Base-by-base conservation (phyloP, 2,113 vertebrate species). In the Salvelinus fontinalis region DNA sequence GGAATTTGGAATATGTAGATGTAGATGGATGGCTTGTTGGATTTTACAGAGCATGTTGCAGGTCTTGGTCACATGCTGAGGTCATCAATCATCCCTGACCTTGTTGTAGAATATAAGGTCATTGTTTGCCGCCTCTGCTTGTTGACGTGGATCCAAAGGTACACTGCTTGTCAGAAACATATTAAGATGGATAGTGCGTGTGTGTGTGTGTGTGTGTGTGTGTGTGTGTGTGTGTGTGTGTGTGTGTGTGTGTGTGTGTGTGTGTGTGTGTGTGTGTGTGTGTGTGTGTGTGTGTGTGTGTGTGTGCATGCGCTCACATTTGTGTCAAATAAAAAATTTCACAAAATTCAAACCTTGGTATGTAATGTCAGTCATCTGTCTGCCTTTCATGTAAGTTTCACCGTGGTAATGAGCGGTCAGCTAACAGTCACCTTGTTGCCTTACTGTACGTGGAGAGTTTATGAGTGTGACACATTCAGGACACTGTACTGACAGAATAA, bases 81-180 rank as follows among this genome's bases (percentile, higher is more conserved):
- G 49, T 26, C 24, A 71, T 71, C 49, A 54, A 18, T 54, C 77
- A 80, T 34, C 59, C 74, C 68, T 29, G 26, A 29, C 70, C 12
- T 54, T 70, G 69, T 57, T 57, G 71, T 24, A 76, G 57, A 75
- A 68, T 54, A 44, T 78, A 48, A 86, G 82, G 54, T 76, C 60
- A 68, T 80, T 49, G 73, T 84, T 86, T 80, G 71, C 70, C 78
- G 76, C 70, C 49, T 78, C 73, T 62, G 73, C 51, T 76, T 68
- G 59, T 65, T 64, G 73, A 77, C 57, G 67, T 67, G 73, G 75
- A 84, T 27, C 68, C 2, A 66, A 26, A 80, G 69, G 66, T 65
- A 70, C 9, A 64, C 62, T 13, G 26, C 65, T 65, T 79, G 48
- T 74, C 66, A 62, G 65, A 16, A 13, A 62, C 67, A n/a, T 48